These are phyloP conservation scores for Diabrotica undecimpunctata DNA, from an alignment of 1,140 invertebrate species.

Conservation along the genomic window DNA sequence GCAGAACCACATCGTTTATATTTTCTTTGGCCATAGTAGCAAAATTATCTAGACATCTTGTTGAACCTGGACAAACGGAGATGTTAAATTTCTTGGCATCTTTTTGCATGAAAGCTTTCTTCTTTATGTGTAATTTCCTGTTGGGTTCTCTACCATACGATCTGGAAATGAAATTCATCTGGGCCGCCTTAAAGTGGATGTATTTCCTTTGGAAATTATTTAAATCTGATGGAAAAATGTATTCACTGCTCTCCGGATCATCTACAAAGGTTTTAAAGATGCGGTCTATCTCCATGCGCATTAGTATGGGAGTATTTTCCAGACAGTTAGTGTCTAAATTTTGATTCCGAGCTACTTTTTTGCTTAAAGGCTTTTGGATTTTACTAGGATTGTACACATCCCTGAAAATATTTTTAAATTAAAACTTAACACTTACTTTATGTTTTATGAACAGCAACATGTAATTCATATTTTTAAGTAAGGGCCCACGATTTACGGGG, in stretches of 20 bases:
- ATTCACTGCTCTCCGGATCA: slow-evolving; percentile 28
- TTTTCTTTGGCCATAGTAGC: not conserved
- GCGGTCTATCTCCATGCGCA: slow-evolving; percentile 34
- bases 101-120: slow-evolving; percentile 42
- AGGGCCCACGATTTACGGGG: no score
- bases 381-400: no score
- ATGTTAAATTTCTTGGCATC: slow-evolving; percentile 47
- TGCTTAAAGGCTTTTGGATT: no score
- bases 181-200: slow-evolving; percentile 59
- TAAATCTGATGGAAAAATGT: slow-evolving; percentile 62
- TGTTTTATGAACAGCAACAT: no score
- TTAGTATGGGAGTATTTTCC: slow-evolving; percentile 32
- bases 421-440: no score
- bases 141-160: slow-evolving; percentile 59
- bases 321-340: slow-evolving; percentile 22
- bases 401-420: no score
- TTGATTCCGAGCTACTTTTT: not conserved
- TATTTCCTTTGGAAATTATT: slow-evolving; percentile 67
- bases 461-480: no score
- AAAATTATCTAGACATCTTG: slow-evolving; percentile 54
- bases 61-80: slow-evolving; percentile 54
- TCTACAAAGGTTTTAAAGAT: slow-evolving; percentile 29
- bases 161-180: slow-evolving; percentile 64
- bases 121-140: slow-evolving; percentile 64
- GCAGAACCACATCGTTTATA: no score